Percentiles rank a stretch among this genome's conserved stretches.
Evolutionary conservation across 2,888 invertebrate species (phyloP).

Genomic region (Chouioia cunea): DNA sequence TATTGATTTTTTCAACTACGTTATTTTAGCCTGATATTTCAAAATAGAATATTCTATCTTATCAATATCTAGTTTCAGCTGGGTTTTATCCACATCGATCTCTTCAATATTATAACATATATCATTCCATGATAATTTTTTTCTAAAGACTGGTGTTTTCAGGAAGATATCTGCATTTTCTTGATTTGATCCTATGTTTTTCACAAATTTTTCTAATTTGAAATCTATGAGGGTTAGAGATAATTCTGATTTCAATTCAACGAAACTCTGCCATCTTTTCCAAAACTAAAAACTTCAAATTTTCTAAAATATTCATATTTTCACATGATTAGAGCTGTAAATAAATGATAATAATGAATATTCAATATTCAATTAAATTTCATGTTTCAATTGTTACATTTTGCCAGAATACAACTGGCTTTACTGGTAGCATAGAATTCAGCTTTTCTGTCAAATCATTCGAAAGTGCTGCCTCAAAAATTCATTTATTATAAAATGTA

Average conservation of each 20-base stretch:
- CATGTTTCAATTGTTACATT: conserved; percentile 9
- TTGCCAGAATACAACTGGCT: conserved; percentile 5
- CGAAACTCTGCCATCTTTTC: background rate
- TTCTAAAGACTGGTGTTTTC: background rate
- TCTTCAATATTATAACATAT: background rate
- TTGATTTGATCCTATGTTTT: background rate
- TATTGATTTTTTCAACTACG: background rate
- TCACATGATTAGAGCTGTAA: background rate
- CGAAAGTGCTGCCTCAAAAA: conserved; percentile 18
- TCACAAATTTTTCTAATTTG: conserved; percentile 5
- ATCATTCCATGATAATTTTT: background rate
- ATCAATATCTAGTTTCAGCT: conserved; percentile 17
- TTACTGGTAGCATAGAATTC: conserved; percentile 16
- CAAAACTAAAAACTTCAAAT: conserved; percentile 14
- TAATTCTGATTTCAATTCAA: background rate
- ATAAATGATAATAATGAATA: background rate
- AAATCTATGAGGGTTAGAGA: conserved; percentile 1
- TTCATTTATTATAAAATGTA: background rate
- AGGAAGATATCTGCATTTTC: background rate
- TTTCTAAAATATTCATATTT: background rate
- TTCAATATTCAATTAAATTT: too few species aligned
- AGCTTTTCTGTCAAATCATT: background rate
- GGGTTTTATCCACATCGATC: background rate
- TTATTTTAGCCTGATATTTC: background rate
- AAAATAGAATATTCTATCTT: conserved; percentile 7